Evolutionary conservation across 1,140 invertebrate species (phyloP).

Genomic region (Frieseomelitta varia): DNA sequence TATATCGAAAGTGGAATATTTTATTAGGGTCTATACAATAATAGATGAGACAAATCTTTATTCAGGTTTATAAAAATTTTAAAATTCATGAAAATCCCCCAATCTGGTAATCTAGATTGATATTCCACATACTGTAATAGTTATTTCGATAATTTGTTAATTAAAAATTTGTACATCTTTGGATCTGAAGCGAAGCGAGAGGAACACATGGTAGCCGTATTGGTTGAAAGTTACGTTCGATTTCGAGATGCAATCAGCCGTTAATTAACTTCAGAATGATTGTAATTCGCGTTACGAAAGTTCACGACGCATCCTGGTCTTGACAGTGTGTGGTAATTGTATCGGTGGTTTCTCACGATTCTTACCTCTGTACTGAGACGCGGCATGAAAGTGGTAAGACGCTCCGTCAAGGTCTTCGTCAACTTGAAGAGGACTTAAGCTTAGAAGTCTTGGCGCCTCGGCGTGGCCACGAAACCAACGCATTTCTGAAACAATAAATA

Average conservation of each 20-base stretch:
- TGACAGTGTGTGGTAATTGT: constrained; percentile 20
- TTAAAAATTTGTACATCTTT: not conserved
- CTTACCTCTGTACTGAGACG: constrained; percentile 78
- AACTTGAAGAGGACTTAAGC: constrained; percentile 85
- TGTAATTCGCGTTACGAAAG: constrained; percentile 37
- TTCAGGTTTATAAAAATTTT: no score
- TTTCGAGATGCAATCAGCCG: not conserved
- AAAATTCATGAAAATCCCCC: no score
- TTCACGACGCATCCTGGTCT: constrained; percentile 24
- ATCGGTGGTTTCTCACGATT: constrained; percentile 41
- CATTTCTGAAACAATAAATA: constrained; percentile 81
- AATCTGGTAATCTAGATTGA: not conserved
- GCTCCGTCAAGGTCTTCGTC: constrained; percentile 79
- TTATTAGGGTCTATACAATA: no score
- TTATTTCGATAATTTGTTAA: not conserved
- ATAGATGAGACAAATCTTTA: no score
- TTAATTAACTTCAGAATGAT: constrained; percentile 27
- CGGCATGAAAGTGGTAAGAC: constrained; percentile 74
- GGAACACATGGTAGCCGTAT: no score
- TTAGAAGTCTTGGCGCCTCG: constrained; percentile 87
- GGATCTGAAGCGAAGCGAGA: not conserved
- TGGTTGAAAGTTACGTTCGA: not conserved
- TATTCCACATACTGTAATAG: not conserved
- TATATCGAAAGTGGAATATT: no score
- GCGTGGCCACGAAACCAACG: constrained; percentile 87